Evolutionary conservation across 1,140 invertebrate genomes (phyloP).

Genomic region (Magallana ariakensis): DNA sequence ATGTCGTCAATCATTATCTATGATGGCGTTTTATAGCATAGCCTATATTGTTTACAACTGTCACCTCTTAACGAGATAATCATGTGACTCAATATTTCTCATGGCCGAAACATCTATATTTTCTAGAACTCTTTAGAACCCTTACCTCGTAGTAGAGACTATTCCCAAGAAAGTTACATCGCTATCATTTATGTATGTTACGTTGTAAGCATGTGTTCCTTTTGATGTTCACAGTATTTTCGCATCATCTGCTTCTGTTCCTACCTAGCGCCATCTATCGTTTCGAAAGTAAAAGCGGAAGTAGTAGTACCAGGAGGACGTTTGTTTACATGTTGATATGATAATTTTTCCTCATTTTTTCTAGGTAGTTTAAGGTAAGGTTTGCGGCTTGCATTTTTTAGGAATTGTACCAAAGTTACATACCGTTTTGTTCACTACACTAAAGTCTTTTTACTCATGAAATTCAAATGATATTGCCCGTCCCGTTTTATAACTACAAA

Average conservation of each 20-base stretch:
- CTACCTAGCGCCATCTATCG: background rate
- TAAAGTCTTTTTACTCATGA: too few species aligned
- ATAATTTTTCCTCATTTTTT: too few species aligned
- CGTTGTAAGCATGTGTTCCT: background rate
- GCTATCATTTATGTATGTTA: background rate
- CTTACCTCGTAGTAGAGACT: background rate
- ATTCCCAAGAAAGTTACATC: background rate
- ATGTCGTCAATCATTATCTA: too few species aligned
- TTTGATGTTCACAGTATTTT: background rate
- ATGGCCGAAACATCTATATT: background rate
- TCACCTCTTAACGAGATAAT: background rate
- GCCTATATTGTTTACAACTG: too few species aligned
- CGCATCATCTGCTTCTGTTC: conserved; percentile 20
- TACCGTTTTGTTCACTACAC: too few species aligned
- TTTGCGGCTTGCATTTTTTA: too few species aligned
- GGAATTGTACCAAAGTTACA: too few species aligned
- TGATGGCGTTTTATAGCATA: too few species aligned
- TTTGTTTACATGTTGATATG: background rate
- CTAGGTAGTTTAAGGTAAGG: too few species aligned
- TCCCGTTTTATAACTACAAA: too few species aligned
- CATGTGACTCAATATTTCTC: conserved; percentile 22
- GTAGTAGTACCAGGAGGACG: background rate
- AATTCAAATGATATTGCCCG: too few species aligned
- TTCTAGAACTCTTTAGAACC: background rate
- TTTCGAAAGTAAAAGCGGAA: background rate